These are phyloP conservation scores for Mustela nigripes DNA, from an alignment of 2,113 vertebrate genomes.

Conservation along the genomic window DNA sequence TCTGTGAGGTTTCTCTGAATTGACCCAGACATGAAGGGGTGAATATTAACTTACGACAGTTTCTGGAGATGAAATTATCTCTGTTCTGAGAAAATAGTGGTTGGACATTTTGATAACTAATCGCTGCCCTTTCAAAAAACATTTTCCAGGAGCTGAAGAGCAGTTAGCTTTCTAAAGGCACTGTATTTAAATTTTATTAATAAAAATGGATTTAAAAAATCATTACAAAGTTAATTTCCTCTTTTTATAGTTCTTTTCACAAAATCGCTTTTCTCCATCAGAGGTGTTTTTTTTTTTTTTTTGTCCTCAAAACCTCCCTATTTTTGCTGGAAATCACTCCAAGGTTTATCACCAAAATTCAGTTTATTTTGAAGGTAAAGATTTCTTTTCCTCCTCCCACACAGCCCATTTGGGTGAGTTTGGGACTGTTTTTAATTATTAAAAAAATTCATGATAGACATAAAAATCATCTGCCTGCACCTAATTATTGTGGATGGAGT, in stretches of 20 bases:
- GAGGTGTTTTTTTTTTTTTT: slow-evolving; percentile 37
- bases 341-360: slow-evolving; percentile 65
- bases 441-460: background rate
- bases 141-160: slow-evolving; percentile 50
- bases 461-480: background rate
- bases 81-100: slow-evolving; percentile 51
- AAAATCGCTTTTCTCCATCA: slow-evolving; percentile 63
- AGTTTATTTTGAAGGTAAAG: slow-evolving; percentile 65
- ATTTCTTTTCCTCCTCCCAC: background rate
- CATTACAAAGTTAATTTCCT: slow-evolving; percentile 68
- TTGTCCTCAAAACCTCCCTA: slow-evolving; percentile 61
- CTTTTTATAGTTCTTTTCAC: slow-evolving; percentile 56
- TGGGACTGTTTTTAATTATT: slow-evolving; percentile 33
- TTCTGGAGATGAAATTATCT: slow-evolving; percentile 60
- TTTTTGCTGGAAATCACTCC: slow-evolving; percentile 64
- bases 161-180: slow-evolving; percentile 53
- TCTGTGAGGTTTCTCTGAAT: background rate
- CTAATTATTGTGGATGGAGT: background rate
- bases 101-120: slow-evolving; percentile 55
- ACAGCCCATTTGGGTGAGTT: slow-evolving; percentile 34
- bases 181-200: slow-evolving; percentile 67
- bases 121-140: slow-evolving; percentile 48
- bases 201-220: slow-evolving; percentile 63
- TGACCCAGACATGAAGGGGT: slow-evolving; percentile 12
- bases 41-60: background rate